Evolutionary conservation across 2,797 vertebrate genomes (phyloP).

Genomic region (Columba guinea): DNA sequence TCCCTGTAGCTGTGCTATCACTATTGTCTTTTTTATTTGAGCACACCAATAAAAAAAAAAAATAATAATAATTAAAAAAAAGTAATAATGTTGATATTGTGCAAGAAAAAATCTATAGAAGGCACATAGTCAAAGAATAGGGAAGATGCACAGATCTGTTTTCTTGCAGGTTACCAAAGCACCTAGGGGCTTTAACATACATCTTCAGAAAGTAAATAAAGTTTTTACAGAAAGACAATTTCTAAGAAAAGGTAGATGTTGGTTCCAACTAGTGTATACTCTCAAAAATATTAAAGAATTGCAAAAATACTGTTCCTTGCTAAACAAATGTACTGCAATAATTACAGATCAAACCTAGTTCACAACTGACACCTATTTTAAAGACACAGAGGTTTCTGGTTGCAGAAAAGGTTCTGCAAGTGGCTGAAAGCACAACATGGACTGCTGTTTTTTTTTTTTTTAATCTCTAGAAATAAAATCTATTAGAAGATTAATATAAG

Average conservation of each 20-base stretch:
- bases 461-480: not conserved
- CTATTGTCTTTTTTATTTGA: not conserved
- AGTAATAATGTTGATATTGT: not conserved
- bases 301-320: constrained; percentile 11
- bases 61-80: not conserved
- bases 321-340: constrained; percentile 26
- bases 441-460: not conserved
- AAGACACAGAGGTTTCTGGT: not conserved
- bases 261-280: not conserved
- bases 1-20: not conserved
- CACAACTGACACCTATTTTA: not conserved
- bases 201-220: constrained; percentile 8
- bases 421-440: not conserved
- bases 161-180: not conserved
- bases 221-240: not conserved
- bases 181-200: not conserved
- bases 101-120: not conserved
- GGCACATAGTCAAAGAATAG: not conserved
- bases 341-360: not conserved
- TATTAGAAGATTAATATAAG: not conserved
- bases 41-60: not conserved
- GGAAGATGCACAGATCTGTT: not conserved
- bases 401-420: not conserved
- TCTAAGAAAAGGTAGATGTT: not conserved
- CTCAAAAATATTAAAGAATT: not conserved